Conservation (phyloP, 2,888 invertebrate species). For the Trachelus troglodyta region DNA sequence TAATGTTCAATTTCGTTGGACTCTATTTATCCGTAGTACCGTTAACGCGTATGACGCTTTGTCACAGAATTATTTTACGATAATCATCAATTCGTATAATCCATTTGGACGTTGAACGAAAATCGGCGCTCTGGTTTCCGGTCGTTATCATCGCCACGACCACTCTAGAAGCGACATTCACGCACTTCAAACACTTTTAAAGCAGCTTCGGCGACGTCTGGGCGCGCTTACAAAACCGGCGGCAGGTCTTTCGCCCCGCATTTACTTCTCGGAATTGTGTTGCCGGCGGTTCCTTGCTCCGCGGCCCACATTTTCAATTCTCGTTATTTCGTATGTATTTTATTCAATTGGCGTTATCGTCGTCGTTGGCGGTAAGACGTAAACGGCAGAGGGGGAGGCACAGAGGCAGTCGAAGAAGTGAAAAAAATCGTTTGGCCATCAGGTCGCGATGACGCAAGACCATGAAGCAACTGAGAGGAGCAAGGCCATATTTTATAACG, state of each 20-base stretch:
- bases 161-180: background rate
- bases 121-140: background rate
- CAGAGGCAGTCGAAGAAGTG: background rate
- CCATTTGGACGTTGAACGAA: background rate
- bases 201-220: background rate
- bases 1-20: background rate
- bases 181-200: background rate
- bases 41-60: background rate
- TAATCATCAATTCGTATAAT: background rate
- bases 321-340: background rate
- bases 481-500: background rate
- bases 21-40: background rate
- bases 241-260: background rate
- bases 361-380: slow-evolving; percentile 9
- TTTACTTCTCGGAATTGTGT: background rate
- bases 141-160: background rate
- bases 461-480: background rate
- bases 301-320: background rate
- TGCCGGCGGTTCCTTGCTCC: background rate
- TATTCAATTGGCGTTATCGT: background rate
- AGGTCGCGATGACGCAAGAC: background rate
- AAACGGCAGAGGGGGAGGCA: background rate
- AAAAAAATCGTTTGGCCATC: slow-evolving; percentile 11
- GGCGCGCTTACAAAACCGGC: background rate
- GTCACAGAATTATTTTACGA: background rate